Evolutionary conservation across 2,888 invertebrate species (phyloP).

Genomic region (Labia minor): DNA sequence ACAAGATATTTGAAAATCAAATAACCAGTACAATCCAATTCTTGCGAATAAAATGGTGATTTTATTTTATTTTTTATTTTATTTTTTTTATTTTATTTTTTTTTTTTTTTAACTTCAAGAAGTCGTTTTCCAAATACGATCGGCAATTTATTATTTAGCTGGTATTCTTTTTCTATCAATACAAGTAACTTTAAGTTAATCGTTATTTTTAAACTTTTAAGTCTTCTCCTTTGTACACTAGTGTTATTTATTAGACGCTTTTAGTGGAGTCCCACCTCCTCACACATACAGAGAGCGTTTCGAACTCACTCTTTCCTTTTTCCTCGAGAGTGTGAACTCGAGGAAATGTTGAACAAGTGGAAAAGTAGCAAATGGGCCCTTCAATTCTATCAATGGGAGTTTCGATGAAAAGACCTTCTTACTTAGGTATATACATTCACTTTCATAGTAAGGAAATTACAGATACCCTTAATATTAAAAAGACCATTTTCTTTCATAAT

Average conservation of each 20-base stretch:
- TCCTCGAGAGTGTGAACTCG: background rate
- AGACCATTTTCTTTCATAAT: no score
- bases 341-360: constrained; percentile 5
- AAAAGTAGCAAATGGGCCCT: background rate
- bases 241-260: constrained; percentile 7
- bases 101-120: no score
- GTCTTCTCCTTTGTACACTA: background rate
- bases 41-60: no score
- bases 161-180: background rate
- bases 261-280: background rate
- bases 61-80: no score
- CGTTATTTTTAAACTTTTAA: background rate
- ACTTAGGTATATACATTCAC: no score
- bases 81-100: no score
- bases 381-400: constrained; percentile 4
- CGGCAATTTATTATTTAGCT: background rate
- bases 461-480: no score
- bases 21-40: no score
- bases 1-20: no score
- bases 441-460: no score
- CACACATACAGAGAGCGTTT: no score
- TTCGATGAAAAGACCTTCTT: background rate
- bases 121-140: background rate
- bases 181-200: background rate
- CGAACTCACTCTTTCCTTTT: background rate